Percentiles rank a stretch among this genome's conserved stretches.
phyloP scores from a whole-genome alignment of 30 jellyfish, hydroid and myxozoan genomes.

The Aurelia sp. region DNA sequence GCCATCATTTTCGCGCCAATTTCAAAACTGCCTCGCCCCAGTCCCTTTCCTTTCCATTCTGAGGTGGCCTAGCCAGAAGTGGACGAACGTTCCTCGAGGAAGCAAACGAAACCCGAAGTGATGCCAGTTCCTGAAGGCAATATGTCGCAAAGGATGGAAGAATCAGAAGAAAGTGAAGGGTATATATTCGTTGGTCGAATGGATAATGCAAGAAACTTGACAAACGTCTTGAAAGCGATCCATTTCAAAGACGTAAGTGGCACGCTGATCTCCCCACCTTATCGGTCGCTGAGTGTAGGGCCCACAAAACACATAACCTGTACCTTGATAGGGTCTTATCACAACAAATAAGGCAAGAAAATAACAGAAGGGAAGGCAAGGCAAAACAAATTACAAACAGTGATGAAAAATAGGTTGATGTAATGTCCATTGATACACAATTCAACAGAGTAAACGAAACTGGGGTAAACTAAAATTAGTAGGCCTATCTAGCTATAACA shows the following conservation, averaged over 20 bases:
- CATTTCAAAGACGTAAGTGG: constrained; percentile 87
- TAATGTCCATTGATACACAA: neutral
- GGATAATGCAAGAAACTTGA: constrained; percentile 89
- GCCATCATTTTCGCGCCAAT: constrained; percentile 65
- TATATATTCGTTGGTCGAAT: constrained; percentile 84
- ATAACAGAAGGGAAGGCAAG: too few species aligned
- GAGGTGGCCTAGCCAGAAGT: constrained; percentile 10
- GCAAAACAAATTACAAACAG: neutral
- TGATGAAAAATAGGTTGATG: neutral
- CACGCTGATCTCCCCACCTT: too few species aligned
- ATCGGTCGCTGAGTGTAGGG: too few species aligned
- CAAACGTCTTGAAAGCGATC: constrained; percentile 88
- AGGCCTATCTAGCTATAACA: too few species aligned
- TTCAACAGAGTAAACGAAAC: too few species aligned
- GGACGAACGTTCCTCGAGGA: neutral
- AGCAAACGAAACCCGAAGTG: too few species aligned
- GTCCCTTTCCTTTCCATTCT: constrained; percentile 5
- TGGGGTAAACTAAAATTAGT: too few species aligned
- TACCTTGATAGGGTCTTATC: too few species aligned
- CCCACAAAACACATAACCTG: too few species aligned
- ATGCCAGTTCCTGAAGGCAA: constrained; percentile 17
- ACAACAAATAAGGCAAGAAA: too few species aligned
- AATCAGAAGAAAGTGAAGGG: constrained; percentile 51
- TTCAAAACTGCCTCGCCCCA: constrained; percentile 44
- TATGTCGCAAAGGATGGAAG: constrained; percentile 48